Conservation (phyloP, 2,888 invertebrate species). For the Lithophane ornitopus region DNA sequence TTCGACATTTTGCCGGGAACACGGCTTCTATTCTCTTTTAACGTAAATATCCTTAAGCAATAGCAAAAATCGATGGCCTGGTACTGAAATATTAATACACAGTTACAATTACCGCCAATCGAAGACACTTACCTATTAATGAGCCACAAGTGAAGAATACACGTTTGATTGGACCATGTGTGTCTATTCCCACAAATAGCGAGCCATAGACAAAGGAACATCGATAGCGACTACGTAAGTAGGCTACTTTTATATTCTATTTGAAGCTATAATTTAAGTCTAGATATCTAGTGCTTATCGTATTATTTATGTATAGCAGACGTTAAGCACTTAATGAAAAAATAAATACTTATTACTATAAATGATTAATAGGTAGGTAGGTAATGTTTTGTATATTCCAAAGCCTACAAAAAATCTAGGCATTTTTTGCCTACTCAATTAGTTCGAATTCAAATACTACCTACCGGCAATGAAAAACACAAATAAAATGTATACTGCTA, state of each 20-base stretch:
- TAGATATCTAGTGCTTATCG: slow-evolving; percentile 9
- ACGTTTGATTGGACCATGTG: slow-evolving; percentile 60
- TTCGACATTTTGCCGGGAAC: background rate
- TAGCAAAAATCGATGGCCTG: slow-evolving; percentile 39
- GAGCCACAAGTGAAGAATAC: slow-evolving; percentile 53
- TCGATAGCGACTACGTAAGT: slow-evolving; percentile 26
- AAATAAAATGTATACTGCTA: background rate
- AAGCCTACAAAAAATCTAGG: background rate
- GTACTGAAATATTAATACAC: slow-evolving; percentile 45
- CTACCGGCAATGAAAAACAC: background rate
- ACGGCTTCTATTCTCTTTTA: background rate
- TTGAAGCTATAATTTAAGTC: slow-evolving; percentile 9
- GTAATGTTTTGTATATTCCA: background rate
- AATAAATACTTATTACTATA: background rate
- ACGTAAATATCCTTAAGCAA: background rate
- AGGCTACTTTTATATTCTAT: slow-evolving; percentile 18
- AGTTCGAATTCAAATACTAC: background rate
- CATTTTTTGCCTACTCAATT: background rate
- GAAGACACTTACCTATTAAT: slow-evolving; percentile 55
- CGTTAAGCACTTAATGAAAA: too few relatives aligned
- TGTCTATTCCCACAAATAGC: slow-evolving; percentile 59
- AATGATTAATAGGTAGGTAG: background rate
- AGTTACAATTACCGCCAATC: slow-evolving; percentile 38
- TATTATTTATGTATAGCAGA: slow-evolving; percentile 10
- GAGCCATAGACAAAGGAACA: slow-evolving; percentile 49